Conservation (phyloP, 2,888 invertebrate genomes). For the Chrysotoxum bicinctum region DNA sequence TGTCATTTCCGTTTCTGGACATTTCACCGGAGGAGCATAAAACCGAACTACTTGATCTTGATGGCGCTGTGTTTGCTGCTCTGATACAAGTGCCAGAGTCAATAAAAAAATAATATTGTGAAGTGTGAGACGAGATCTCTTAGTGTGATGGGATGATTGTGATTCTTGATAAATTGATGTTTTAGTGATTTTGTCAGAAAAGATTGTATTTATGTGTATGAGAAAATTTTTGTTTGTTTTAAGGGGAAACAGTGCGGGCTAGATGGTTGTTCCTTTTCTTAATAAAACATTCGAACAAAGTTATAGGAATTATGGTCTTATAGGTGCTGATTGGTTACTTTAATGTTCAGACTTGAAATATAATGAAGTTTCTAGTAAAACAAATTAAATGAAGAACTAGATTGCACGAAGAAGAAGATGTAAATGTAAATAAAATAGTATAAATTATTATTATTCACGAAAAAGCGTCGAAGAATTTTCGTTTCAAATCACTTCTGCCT, state of each 20-base stretch:
- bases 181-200: conserved; percentile 5
- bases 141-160: conserved; percentile 24
- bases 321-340: too few relatives aligned
- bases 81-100: conserved; percentile 57
- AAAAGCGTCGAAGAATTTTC: too few relatives aligned
- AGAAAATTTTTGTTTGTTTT: background rate
- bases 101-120: conserved; percentile 41
- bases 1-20: conserved; percentile 30
- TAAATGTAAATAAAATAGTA: too few relatives aligned
- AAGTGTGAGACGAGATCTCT: conserved; percentile 42
- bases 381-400: too few relatives aligned
- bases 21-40: conserved; percentile 19
- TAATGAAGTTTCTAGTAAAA: too few relatives aligned
- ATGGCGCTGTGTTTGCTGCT: conserved; percentile 31
- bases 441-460: too few relatives aligned
- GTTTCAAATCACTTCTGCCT: too few relatives aligned
- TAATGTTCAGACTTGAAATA: too few relatives aligned
- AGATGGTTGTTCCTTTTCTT: background rate
- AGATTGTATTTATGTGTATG: background rate
- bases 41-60: conserved; percentile 53
- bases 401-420: too few relatives aligned
- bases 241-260: background rate
- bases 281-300: too few relatives aligned
- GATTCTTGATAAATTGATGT: conserved; percentile 5
- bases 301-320: too few relatives aligned